Base-by-base conservation (phyloP, 2,888 invertebrate genomes). In the Chrysodeixis includens region DNA sequence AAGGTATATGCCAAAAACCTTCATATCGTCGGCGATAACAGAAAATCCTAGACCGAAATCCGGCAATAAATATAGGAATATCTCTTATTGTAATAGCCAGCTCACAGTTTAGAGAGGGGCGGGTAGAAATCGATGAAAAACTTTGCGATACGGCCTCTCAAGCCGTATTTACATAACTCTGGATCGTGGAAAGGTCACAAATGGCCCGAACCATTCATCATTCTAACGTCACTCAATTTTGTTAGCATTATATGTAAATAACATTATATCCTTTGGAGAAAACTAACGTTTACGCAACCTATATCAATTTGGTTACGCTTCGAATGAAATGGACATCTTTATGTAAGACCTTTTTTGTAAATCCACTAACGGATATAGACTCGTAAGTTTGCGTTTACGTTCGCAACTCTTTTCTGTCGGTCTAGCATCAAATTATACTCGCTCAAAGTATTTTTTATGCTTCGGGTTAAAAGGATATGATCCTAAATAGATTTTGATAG, bases 191-290 rank as follows among this genome's bases (percentile, higher is more conserved):
- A 83, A 83, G 86, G 85, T 84, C 83, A 81, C 86, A 80, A 84
- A 85, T 83, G 84, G 82, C 77, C 66, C 55, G 65, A 44, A 74
- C 78, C 83, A 85, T 86, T 85, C 85, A 83, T 86, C 86, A 86
- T 85, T 83, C 80, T 70, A 80, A 83, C 85, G 83, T 85, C 85
- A 86, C 81, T 86, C 85, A 84, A 85, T 86, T 86, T 86, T 81
- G 82, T 78, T 82, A 81, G 76, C 79, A 83, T 83, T 85, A 81
- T 85, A 79, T 78, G 84, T 83, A 83, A 81, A 82, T 82, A 81
- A 66, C 64, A 66, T 74, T 76, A 71, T 74, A 77, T 79, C 78
- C 78, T 57, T 74, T 59, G 44, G 72, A 67, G 59, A 74, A 49
- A 76, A 72, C 72, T 72, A 78, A 73, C 72, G 72, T 66, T 78